These are phyloP conservation scores for Megaceryle maxima DNA, from an alignment of 2,113 vertebrate species.

Conservation along the genomic window DNA sequence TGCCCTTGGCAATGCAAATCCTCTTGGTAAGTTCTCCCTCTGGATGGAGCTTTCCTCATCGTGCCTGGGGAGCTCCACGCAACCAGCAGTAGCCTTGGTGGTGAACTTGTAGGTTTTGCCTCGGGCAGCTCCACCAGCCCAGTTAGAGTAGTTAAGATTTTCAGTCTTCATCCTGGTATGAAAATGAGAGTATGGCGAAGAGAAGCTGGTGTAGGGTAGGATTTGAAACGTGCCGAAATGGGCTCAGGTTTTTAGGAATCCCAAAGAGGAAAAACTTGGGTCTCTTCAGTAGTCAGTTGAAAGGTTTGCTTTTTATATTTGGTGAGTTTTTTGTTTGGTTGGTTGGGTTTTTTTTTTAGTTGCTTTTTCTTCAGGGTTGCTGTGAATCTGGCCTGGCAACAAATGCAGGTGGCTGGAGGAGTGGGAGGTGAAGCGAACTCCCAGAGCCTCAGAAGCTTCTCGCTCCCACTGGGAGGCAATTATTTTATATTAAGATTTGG, in stretches of 20 bases:
- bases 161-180: neutral
- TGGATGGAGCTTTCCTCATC: neutral
- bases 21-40: neutral
- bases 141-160: neutral
- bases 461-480: neutral
- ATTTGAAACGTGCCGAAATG: neutral
- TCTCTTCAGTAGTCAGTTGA: neutral
- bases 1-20: neutral
- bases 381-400: neutral
- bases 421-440: neutral
- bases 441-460: neutral
- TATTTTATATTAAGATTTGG: neutral
- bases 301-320: neutral
- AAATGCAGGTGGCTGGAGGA: neutral
- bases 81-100: neutral
- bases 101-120: neutral
- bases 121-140: neutral
- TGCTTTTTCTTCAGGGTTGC: neutral
- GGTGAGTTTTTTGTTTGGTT: neutral
- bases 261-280: neutral
- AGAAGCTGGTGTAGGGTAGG: neutral
- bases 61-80: rapidly evolving
- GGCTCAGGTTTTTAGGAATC: neutral
- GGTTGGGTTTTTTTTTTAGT: neutral
- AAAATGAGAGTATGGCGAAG: neutral